Percentiles rank a stretch among this genome's conserved stretches.
These are phyloP conservation scores for Zaprionus ornatus DNA, from an alignment of 1,140 invertebrate species.

Conservation along the genomic window DNA sequence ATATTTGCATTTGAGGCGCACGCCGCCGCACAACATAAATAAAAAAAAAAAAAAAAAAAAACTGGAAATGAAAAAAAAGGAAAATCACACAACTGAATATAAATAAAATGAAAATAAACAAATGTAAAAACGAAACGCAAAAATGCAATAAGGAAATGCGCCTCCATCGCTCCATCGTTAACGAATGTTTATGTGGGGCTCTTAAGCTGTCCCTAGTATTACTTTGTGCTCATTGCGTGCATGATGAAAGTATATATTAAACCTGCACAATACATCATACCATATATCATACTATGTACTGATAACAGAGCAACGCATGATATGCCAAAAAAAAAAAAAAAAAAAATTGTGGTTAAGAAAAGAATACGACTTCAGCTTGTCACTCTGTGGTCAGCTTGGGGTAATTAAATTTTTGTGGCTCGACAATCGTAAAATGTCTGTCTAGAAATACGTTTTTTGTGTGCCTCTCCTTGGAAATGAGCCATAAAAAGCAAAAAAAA, in stretches of 20 bases:
- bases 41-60: constrained; percentile 19
- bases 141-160: constrained; percentile 69
- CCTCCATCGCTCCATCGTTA: background rate
- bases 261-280: background rate
- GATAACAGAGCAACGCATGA: background rate
- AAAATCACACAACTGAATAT: constrained; percentile 8
- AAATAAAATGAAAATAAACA: constrained; percentile 21
- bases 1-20: constrained; percentile 69
- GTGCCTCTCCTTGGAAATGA: constrained; percentile 40
- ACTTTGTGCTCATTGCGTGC: constrained; percentile 2
- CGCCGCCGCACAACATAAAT: constrained; percentile 28
- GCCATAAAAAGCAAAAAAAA: constrained; percentile 9
- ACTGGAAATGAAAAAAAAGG: constrained; percentile 15
- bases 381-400: constrained; percentile 12
- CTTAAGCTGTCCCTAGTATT: constrained; percentile 1
- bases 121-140: constrained; percentile 23
- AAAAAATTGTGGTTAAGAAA: background rate
- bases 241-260: background rate
- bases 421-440: constrained; percentile 46
- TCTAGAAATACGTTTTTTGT: constrained; percentile 43
- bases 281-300: background rate
- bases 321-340: background rate
- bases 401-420: constrained; percentile 65
- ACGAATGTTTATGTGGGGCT: background rate
- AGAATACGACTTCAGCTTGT: background rate